These are phyloP conservation scores for Magallana gigas DNA, from an alignment of 1,140 invertebrate species.

Conservation along the genomic window DNA sequence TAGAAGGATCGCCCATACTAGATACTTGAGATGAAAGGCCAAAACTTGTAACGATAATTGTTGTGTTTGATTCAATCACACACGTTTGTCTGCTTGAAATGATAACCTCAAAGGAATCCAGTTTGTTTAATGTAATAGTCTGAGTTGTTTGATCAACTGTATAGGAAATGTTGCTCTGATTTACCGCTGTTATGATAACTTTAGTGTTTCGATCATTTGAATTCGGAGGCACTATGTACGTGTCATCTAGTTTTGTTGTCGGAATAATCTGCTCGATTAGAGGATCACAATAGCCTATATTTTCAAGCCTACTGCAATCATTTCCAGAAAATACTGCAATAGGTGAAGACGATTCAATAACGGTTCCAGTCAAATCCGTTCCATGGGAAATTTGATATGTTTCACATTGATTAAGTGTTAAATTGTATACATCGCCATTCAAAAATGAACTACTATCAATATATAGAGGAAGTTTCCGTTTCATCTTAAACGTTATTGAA, in stretches of 20 bases:
- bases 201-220: not conserved
- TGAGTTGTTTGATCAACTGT: not conserved
- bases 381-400: not conserved
- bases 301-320: not conserved
- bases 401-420: not conserved
- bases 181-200: not conserved
- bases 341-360: not conserved
- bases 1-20: not conserved
- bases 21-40: not conserved
- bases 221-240: not conserved
- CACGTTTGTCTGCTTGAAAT: not conserved
- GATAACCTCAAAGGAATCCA: not conserved
- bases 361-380: not conserved
- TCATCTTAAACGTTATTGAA: slow-evolving; percentile 2
- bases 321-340: not conserved
- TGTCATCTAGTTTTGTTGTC: not conserved
- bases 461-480: not conserved
- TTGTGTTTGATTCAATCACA: not conserved
- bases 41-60: not conserved
- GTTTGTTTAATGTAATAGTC: not conserved
- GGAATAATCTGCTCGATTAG: not conserved
- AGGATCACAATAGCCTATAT: not conserved
- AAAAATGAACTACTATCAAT: not conserved
- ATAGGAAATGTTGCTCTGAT: not conserved
- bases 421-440: not conserved